These are phyloP conservation scores for Amblyopsis rosae DNA, from an alignment of 2,113 vertebrate species.

Conservation along the genomic window DNA sequence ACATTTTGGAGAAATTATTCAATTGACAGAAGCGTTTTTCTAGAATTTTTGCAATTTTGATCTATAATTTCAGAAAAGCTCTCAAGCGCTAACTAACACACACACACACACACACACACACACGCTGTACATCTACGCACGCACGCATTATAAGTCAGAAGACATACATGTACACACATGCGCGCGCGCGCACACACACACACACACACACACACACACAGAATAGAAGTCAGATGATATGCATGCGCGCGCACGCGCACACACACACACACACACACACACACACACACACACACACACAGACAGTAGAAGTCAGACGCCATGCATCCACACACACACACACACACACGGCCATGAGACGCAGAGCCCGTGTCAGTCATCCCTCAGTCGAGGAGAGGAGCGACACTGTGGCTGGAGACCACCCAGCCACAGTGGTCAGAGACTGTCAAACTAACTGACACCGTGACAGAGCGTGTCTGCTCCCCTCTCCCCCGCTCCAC, in stretches of 20 bases:
- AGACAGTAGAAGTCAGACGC: background rate
- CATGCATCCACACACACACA: slow-evolving; percentile 1
- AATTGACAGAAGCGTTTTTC: too few species aligned
- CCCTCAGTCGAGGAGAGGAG: background rate
- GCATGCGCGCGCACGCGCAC: background rate
- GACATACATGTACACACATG: background rate
- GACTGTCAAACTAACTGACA: background rate
- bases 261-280: background rate
- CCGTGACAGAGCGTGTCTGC: background rate
- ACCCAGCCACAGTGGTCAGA: background rate
- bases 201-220: background rate
- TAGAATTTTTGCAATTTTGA: too few species aligned
- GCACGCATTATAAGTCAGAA: too few species aligned
- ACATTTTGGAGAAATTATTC: too few species aligned
- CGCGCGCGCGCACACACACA: too few species aligned
- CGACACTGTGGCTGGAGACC: background rate
- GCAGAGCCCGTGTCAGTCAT: background rate
- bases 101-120: too few species aligned
- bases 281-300: slow-evolving; percentile 1
- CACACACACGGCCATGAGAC: background rate
- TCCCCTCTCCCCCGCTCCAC: background rate
- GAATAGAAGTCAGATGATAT: too few species aligned
- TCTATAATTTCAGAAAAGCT: too few species aligned
- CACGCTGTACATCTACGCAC: too few species aligned
- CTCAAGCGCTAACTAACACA: too few species aligned